Evolutionary conservation across 2,797 vertebrate species (phyloP), one percentile per base, ranked within the genome.

Genomic region (Apogon hyalosoma): DNA sequence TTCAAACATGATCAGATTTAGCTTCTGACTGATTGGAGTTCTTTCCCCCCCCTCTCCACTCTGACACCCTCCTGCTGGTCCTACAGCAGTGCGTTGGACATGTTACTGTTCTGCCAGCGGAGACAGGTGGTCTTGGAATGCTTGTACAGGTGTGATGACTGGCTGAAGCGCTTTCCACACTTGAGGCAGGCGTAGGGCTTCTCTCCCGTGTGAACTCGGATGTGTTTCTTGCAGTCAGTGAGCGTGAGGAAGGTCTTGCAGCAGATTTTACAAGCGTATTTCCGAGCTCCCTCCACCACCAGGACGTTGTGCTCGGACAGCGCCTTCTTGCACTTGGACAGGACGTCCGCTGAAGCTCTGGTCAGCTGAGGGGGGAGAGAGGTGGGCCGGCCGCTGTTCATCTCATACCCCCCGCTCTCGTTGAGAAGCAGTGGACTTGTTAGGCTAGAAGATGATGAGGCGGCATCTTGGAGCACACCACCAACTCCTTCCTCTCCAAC

Each of bases 171-270:
- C 73, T 99, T 99, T 67, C 98, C 97, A 0, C 97, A 99, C 90
- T 98, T 99, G 16, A 99, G 94, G 80, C 97, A 99, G n/a, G 97
- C 97, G 0, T 99, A 99, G 1, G 98, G 97, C 66, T 99, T 98
- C 77, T 99, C 98, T 3, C 98, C 98, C 0, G 98, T 99, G 92
- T 99, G 98, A 9, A 99, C 97, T 0, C 97, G 94, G 87, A 99
- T 99, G 91, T 99, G 98, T 80, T 99, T 99, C 94, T 99, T 99
- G 89, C 98, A 99, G 91, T 99, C 98, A 1, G 98, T 99, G 66
- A 99, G 83, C 14, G 98, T 99, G 85, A 99, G 90, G 74, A 99
- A 99, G 4, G 97, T 98, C 91, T 99, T 99, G 86, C 97, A 99
- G 94, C 98, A 99, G 92, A 99, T 99, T 90, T 97, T 98, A 86